phyloP scores from a whole-genome alignment of 2,888 invertebrate genomes.

The Cistogaster globosa region DNA sequence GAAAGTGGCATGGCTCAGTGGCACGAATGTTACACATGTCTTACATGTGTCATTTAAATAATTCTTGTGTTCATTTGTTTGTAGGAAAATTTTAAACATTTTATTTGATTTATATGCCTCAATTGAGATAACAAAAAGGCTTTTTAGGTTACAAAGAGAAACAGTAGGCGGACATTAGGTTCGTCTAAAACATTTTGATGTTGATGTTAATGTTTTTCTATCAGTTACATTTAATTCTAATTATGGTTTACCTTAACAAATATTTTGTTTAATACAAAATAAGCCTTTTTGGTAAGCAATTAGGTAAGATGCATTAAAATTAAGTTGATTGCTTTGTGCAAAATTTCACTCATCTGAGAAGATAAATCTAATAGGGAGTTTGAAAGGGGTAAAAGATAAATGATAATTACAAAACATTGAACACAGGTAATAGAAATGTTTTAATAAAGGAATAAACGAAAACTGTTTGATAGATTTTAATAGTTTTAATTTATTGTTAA shows the following conservation, averaged over 20 bases:
- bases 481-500: too few relatives aligned
- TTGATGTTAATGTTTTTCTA: slow-evolving; percentile 21
- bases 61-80: slow-evolving; percentile 37
- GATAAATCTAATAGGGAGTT: not conserved
- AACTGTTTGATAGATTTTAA: too few relatives aligned
- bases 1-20: not conserved
- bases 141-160: slow-evolving; percentile 18
- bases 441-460: too few relatives aligned
- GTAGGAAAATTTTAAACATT: slow-evolving; percentile 43
- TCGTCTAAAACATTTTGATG: slow-evolving; percentile 3
- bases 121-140: slow-evolving; percentile 51
- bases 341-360: not conserved
- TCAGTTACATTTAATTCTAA: slow-evolving; percentile 61
- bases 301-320: slow-evolving; percentile 10
- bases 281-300: slow-evolving; percentile 51
- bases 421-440: too few relatives aligned
- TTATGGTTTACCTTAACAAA: slow-evolving; percentile 67
- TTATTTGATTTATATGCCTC: slow-evolving; percentile 56
- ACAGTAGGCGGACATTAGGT: slow-evolving; percentile 29
- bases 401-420: too few relatives aligned
- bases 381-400: not conserved
- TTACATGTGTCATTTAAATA: slow-evolving; percentile 69
- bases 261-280: slow-evolving; percentile 19
- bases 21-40: slow-evolving; percentile 61
- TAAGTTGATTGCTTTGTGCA: slow-evolving; percentile 19